These are phyloP conservation scores for Molossus alvarezi DNA, from an alignment of 2,797 vertebrate genomes.

Conservation along the genomic window DNA sequence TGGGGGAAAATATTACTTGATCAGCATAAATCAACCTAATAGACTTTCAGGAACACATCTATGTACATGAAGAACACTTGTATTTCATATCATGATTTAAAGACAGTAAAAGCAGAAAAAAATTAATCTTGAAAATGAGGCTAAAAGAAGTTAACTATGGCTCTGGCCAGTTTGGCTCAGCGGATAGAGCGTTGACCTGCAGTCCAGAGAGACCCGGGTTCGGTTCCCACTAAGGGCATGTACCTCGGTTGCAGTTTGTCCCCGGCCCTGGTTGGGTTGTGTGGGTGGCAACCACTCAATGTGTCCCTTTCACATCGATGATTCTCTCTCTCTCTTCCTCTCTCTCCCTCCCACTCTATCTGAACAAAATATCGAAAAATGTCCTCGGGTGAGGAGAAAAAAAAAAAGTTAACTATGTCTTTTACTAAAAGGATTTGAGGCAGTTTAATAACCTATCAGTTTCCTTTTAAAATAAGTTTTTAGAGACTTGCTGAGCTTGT, in stretches of 20 bases:
- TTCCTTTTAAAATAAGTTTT: constrained; percentile 43
- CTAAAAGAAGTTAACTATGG: constrained; percentile 35
- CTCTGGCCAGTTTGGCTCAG: too few species aligned
- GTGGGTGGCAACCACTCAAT: too few species aligned
- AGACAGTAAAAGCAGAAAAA: not conserved
- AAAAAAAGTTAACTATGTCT: not conserved
- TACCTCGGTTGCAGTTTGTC: too few species aligned
- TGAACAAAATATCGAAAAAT: too few species aligned
- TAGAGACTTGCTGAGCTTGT: not conserved
- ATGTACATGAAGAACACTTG: not conserved
- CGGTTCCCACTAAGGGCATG: too few species aligned
- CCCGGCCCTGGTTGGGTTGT: too few species aligned
- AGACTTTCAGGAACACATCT: constrained; percentile 4
- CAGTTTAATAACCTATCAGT: constrained; percentile 50
- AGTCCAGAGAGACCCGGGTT: too few species aligned
- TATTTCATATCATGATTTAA: constrained; percentile 57
- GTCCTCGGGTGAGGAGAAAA: too few species aligned
- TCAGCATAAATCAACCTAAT: not conserved
- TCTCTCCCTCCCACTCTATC: too few species aligned
- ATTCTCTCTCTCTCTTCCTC: too few species aligned
- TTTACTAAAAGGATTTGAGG: constrained; percentile 59
- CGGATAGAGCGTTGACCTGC: too few species aligned
- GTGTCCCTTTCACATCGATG: too few species aligned
- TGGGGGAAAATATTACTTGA: not conserved
- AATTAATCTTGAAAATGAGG: constrained; percentile 53